Evolutionary conservation across 2,888 invertebrate species (phyloP), one percentile per base, ranked within the genome.

Genomic region (Cataglyphis cursor): DNA sequence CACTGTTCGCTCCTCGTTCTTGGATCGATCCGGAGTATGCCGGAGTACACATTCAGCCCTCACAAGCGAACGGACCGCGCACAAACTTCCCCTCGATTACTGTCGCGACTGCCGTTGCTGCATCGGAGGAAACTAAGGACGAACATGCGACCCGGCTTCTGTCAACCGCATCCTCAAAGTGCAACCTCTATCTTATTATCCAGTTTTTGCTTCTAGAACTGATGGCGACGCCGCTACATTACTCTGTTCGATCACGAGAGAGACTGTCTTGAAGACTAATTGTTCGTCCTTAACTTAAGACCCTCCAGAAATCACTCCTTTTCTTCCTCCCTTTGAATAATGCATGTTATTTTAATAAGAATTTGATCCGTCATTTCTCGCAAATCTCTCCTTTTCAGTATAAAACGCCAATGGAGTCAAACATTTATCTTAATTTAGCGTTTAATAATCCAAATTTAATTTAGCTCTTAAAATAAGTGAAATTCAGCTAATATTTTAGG

Each of bases 161-260:
- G 72, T 80, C 57, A 70, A 80, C 78, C 70, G 59, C 78, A 78
- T 59, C 70, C n/a, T 80, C 78, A 80, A 80, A 80, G 78, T 8
- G 51, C 44, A 61, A n/a, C 54, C 44, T 70, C 72, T 80, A 61
- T 12, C 72, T 80, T 70, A 80, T 80, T 80, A 72, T 72, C 59
- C 70, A 61, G 44, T 70, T 80, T 80, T 80, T 80, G 59, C 70
- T 44, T 12, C 38, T 44, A 21, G 10, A 57, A 57, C 41, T 41
- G 68, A 57, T 28, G 76, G 66, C n/a, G 38, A 38, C 21, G 41
- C 48, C 48, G n/a, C 6, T 44, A 51, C 51, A 51, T 51, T n/a
- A 51, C n/a, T 24, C 18, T 59, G 18, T 18, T 44, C 51, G 15
- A 59, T 28, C 44, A 9, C 28, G 44, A 74, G 31, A 28, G 6